Evolutionary conservation across 2,113 vertebrate species (phyloP).

Genomic region (Rhizomys pruinosus): DNA sequence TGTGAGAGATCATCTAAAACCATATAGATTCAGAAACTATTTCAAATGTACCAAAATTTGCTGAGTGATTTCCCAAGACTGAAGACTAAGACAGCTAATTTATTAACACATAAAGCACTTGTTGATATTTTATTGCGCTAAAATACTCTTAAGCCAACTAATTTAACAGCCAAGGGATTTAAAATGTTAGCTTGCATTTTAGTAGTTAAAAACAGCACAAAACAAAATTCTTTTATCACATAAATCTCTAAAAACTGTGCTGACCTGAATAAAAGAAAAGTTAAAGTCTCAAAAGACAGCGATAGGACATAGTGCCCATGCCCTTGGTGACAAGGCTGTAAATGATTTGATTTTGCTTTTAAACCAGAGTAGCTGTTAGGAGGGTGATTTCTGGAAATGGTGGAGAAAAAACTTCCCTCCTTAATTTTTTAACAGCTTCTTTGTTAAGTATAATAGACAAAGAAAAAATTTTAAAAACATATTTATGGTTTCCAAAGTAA

Average conservation of each 20-base stretch:
- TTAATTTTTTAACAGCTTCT: background rate
- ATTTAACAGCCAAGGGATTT: background rate
- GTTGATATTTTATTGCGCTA: background rate
- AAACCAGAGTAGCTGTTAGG: background rate
- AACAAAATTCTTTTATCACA: background rate
- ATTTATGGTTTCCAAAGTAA: background rate
- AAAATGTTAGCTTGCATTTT: background rate
- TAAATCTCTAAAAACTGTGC: background rate
- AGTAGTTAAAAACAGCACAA: background rate
- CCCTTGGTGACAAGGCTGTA: background rate
- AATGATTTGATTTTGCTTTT: background rate
- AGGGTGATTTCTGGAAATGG: background rate
- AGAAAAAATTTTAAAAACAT: background rate
- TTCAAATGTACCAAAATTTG: background rate
- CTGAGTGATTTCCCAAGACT: background rate
- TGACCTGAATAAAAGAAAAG: background rate
- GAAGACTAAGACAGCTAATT: background rate
- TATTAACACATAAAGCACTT: background rate
- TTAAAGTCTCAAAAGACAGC: background rate
- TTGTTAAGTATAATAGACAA: background rate
- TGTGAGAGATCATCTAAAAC: constrained; percentile 37
- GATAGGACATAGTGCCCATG: background rate
- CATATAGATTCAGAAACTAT: background rate
- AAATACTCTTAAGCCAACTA: background rate
- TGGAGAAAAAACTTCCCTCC: background rate